Conservation (phyloP, 2,797 vertebrate genomes). For the Carduelis carduelis region DNA sequence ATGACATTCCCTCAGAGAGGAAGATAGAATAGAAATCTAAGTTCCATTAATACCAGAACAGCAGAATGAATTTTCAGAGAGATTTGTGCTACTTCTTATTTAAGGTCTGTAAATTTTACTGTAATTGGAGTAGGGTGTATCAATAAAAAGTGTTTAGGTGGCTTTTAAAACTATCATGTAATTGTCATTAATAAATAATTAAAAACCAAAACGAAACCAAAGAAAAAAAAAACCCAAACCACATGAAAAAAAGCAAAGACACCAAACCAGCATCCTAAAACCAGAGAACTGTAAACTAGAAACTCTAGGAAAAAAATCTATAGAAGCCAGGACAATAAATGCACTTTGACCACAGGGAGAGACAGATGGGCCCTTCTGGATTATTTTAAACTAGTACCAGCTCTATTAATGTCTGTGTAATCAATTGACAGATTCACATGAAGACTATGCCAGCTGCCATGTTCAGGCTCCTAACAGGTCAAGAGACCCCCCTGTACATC, state of each 20-base stretch:
- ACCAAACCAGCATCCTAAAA: background rate
- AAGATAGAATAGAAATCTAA: background rate
- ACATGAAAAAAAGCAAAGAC: background rate
- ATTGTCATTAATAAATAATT: background rate
- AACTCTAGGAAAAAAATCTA: background rate
- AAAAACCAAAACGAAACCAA: background rate
- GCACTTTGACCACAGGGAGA: background rate
- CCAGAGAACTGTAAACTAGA: background rate
- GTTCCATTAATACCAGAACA: background rate
- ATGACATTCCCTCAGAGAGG: background rate
- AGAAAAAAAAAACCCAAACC: background rate
- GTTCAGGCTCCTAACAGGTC: constrained; percentile 97
- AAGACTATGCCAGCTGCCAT: constrained; percentile 99
- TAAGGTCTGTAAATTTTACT: background rate
- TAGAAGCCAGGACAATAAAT: background rate
- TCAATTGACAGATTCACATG: constrained; percentile 92
- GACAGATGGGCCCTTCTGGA: background rate
- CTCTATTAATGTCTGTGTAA: background rate
- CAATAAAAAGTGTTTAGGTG: background rate
- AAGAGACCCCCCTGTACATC: constrained; percentile 98
- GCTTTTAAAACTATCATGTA: background rate
- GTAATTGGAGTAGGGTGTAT: background rate
- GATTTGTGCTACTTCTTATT: background rate
- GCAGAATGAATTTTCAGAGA: background rate
- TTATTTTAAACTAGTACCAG: background rate